Percentiles rank a stretch among this genome's conserved stretches.
Evolutionary conservation across 2,113 vertebrate species (phyloP).

Genomic region (Circaetus gallicus): DNA sequence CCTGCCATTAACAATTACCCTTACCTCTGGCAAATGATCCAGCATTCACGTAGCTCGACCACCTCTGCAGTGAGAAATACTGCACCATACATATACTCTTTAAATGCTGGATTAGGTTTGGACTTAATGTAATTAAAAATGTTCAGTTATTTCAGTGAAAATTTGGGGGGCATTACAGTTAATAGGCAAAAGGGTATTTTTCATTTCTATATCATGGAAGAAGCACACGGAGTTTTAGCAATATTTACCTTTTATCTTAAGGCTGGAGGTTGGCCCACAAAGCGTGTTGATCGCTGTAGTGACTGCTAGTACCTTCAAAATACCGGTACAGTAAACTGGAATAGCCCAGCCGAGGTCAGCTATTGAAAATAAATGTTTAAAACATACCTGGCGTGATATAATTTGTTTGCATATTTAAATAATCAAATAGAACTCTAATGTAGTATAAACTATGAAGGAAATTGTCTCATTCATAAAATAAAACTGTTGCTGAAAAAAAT

Average conservation of each 20-base stretch:
- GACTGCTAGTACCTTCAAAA: background rate
- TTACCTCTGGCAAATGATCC: background rate
- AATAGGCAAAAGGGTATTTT: background rate
- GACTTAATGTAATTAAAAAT: background rate
- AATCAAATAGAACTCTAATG: background rate
- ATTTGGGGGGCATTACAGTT: background rate
- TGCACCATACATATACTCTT: background rate
- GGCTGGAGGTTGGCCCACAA: background rate
- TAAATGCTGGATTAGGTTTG: background rate
- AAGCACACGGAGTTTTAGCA: background rate
- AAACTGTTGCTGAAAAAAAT: background rate
- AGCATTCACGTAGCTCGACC: background rate
- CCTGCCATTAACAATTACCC: background rate
- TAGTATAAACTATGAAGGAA: background rate
- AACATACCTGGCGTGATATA: background rate
- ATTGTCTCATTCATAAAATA: background rate
- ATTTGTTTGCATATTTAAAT: background rate
- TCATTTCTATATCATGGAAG: background rate
- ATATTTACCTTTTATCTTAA: background rate
- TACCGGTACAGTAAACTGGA: background rate
- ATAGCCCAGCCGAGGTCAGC: background rate
- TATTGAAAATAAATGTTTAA: background rate
- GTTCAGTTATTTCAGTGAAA: background rate
- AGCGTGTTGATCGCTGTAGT: rapidly evolving
- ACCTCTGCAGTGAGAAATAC: background rate